These are phyloP conservation scores for Diplolepis rosae DNA, from an alignment of 2,888 invertebrate genomes.

Conservation along the genomic window DNA sequence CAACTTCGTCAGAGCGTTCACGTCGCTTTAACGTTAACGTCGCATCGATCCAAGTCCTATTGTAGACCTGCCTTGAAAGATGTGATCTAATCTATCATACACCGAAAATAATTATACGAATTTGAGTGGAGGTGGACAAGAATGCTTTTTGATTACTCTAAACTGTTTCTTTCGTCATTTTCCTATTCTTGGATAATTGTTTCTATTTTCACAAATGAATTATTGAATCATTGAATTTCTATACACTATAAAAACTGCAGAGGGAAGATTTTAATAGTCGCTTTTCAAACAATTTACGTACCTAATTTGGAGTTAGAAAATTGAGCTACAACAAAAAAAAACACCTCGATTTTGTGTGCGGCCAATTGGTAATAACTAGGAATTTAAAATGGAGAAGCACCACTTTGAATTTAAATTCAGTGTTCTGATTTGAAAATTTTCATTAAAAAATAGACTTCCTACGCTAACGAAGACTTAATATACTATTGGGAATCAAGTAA, in stretches of 20 bases:
- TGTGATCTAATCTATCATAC: background rate
- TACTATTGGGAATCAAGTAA: background rate
- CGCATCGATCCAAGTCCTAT: too few species aligned
- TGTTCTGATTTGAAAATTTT: too few species aligned
- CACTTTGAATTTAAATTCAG: too few species aligned
- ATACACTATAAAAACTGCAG: background rate
- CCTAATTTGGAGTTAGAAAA: background rate
- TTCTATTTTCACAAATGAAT: background rate
- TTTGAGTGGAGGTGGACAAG: background rate
- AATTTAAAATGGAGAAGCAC: too few species aligned
- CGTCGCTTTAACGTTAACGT: too few species aligned
- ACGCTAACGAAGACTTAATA: background rate
- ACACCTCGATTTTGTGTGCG: background rate
- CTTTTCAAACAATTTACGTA: too few species aligned
- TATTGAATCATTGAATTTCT: background rate
- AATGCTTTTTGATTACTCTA: background rate
- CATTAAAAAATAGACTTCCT: too few species aligned
- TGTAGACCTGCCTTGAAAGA: too few species aligned
- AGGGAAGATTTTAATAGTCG: too few species aligned
- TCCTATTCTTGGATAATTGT: background rate
- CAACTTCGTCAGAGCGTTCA: too few species aligned
- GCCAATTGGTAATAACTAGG: background rate
- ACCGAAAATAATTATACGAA: background rate
- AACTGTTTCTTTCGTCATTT: background rate
- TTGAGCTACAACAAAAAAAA: background rate